Evolutionary conservation across 2,113 vertebrate species (phyloP), one percentile per base, ranked within the genome.

Genomic region (Arvicanthis niloticus): DNA sequence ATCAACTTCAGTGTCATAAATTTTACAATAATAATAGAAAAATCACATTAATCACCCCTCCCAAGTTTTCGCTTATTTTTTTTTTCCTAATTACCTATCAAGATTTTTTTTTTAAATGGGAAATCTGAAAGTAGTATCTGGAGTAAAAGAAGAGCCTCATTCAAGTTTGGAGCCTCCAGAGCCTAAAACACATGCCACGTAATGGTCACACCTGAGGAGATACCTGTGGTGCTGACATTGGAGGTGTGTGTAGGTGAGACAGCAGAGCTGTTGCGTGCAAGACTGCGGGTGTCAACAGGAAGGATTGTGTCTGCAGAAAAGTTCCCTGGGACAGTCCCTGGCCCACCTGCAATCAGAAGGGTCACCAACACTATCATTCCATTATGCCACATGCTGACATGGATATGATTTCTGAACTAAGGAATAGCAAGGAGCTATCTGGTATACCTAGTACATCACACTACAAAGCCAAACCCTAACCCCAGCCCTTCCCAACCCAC

Each of bases 281-380:
- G 94, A 3, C 4, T 94, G 95, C 17, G 77, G 93, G 90, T 17
- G 19, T 29, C 4, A 68, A 10, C 6, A 2, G 82, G 0, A 29
- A n/a, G n/a, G 17, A 1, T 1, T 1, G 60, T 34, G 76, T 3
- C 81, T 96, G 85, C 22, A 13, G 72, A 17, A 37, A 60, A 84
- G n/a, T 22, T 26, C 70, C 31, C 37, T 21, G 37, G 0, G 5
- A 10, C 0, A 12, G 1, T 75, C 40, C 22, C 62, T 3, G 67
- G 22, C 10, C 45, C 21, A 91, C 86, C 97, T 97, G 97, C n/a
- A 97, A 96, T 78, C 68, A 97, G 77, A 97, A 96, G 77, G 82
- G 82, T 53, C 56, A 42, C 84, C 67, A 82, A n/a, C 16, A 51
- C 73, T 19, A 78, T 72, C 70, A 24, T 17, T 11, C 0, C 0